Percentiles rank a stretch among this genome's conserved stretches.
phyloP scores from a whole-genome alignment of 1,140 invertebrate genomes.

The Charaxes varanes region DNA sequence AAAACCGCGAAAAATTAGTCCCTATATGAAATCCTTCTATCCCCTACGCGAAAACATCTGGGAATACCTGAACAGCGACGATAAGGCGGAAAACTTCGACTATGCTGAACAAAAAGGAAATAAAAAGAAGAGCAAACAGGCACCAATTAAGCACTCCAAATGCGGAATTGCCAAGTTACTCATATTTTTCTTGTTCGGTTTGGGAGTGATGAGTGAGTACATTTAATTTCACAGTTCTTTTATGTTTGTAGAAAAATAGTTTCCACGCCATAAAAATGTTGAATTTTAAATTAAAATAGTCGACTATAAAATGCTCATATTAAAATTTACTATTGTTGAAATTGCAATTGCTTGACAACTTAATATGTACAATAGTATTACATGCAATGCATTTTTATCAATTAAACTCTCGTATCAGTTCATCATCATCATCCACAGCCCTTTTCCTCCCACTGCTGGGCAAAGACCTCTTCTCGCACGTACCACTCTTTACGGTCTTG shows the following conservation, averaged over 20 bases:
- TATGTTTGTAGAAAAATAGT: neutral
- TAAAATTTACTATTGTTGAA: no score
- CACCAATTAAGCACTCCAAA: slow-evolving; percentile 14
- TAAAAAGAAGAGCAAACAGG: slow-evolving; percentile 14
- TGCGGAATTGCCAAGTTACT: slow-evolving; percentile 24
- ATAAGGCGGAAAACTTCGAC: slow-evolving; percentile 17
- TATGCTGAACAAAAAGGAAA: slow-evolving; percentile 11
- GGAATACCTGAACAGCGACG: slow-evolving; percentile 41
- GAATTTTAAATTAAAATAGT: no score
- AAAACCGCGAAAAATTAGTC: slow-evolving; percentile 32
- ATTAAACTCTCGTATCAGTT: no score
- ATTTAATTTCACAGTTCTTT: neutral
- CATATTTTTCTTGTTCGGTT: slow-evolving; percentile 16
- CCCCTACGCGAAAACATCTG: slow-evolving; percentile 44
- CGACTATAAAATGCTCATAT: no score
- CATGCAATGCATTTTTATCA: no score
- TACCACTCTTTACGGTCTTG: no score
- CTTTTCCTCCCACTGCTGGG: no score
- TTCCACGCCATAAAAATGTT: no score
- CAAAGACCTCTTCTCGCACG: no score
- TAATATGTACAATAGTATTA: no score
- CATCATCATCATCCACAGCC: no score
- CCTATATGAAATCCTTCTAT: slow-evolving; percentile 38
- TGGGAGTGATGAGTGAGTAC: slow-evolving; percentile 30
- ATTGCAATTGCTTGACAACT: no score